Base-by-base conservation (phyloP, 1,140 invertebrate genomes). In the Euura saliciscinereae region DNA sequence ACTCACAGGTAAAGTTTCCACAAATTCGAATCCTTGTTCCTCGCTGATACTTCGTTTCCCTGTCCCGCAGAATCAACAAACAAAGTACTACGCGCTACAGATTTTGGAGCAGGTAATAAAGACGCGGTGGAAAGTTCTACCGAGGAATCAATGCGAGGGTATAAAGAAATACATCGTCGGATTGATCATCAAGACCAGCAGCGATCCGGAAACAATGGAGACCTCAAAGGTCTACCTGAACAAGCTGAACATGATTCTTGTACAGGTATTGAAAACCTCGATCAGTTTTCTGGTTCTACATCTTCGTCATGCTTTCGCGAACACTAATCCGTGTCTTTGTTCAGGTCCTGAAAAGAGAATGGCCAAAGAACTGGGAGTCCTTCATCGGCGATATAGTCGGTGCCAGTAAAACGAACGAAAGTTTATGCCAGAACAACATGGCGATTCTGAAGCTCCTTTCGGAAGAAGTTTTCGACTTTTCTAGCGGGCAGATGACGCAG, bases 391-490 rank as follows among this genome's bases (percentile, higher is more conserved):
- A 99, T 82, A 99, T 99, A 87, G 98, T 99, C 69, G 98, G 98
- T 59, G 97, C 98, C 10, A 98, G 97, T 83, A 99, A 99, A 89
- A 99, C 97, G 10, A 99, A 99, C 85, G 98, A 99, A 87, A 97
- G 96, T 79, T 90, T 99, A 6, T 99, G 99, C 90, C 98, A 99
- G 88, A 99, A 99, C 85, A 99, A 99, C 82, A 99, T 99, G 98
- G 94, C 94, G 13, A 99, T 99, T 80, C 88, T 99, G 71, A 99
- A 99, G 87, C 89, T 99, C 72, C 89, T 99, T 2, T 98, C 97
- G 87, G 99, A 99, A 87, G 99, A 99, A 89, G 95, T 99, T 2
- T 99, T 99, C 90, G 98, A 99, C 83, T 99, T 99, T 88, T 98
- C 97, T 45, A 93, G 93, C 79, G 99, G 98, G 6, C 97, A 99